These are phyloP conservation scores for Morone saxatilis DNA, from an alignment of 2,113 vertebrate species.

Conservation along the genomic window DNA sequence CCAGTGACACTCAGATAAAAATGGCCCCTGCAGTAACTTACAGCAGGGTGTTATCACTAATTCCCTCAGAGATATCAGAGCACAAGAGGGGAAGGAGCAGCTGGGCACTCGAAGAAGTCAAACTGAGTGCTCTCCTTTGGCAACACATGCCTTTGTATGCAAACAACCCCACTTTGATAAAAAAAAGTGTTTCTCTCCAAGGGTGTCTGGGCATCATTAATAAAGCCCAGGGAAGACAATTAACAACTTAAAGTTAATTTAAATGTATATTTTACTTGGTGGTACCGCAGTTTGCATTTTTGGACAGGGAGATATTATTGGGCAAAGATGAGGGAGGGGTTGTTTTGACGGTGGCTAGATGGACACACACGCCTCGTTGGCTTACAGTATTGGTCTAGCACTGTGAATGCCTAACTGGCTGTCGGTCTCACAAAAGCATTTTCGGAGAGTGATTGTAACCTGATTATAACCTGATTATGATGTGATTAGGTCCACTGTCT, in stretches of 20 bases:
- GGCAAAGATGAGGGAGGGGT: conserved; percentile 1
- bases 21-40: conserved; percentile 17
- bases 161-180: neutral
- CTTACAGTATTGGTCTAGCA: conserved; percentile 51
- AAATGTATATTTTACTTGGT: neutral
- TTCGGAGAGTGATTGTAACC: conserved; percentile 74
- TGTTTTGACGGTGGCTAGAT: conserved; percentile 60
- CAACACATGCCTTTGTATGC: neutral
- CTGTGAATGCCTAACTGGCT: conserved; percentile 47
- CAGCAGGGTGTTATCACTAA: conserved; percentile 13
- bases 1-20: conserved; percentile 31
- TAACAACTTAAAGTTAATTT: neutral
- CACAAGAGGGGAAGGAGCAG: neutral
- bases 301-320: neutral
- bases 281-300: neutral
- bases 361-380: conserved; percentile 48
- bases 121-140: neutral
- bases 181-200: neutral
- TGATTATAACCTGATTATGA: conserved; percentile 77
- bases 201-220: neutral
- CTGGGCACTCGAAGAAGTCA: conserved; percentile 5
- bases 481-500: conserved; percentile 76
- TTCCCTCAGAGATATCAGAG: conserved; percentile 3
- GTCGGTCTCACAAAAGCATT: conserved; percentile 70
- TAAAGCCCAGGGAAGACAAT: neutral